Evolutionary conservation across 2,888 invertebrate species (phyloP), one percentile per base, ranked within the genome.

Genomic region (Elysia crispata): DNA sequence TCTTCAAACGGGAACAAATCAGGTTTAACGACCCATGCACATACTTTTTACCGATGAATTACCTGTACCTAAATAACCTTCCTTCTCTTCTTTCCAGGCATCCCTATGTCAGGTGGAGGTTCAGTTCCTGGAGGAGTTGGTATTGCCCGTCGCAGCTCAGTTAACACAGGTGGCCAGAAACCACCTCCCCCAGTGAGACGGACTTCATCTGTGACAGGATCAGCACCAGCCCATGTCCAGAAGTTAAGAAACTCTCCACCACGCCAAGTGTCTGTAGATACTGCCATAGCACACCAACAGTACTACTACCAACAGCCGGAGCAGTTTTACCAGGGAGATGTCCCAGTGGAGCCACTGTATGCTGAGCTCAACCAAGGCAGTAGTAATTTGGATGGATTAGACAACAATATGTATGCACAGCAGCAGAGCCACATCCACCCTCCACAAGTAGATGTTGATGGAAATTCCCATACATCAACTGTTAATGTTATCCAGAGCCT

Each of bases 171-270:
- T 20, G 41, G 41, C 41, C 81, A 85, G 0, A 90, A 89, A 77
- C 91, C 91, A n/a, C 90, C 90, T 0, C 90, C 91, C 20, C 91
- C 91, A 1, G 89, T 90, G 0, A 82, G 91, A 54, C 82, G 90
- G 13, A 87, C 88, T 3, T 88, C 90, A 13, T 90, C 90, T n/a
- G 88, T 90, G 23, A 86, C 87, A 15, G 85, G 85, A 33, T 81
- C 85, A 6, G 84, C 87, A n/a, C 85, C 88, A 1, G 74, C 85
- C 69, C 84, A 85, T 50, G 75, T 86, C 25, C 86, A 86, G 80
- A 87, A 86, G 67, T 73, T 82, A n/a, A 82, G 86, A 28, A 77
- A 82, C n/a, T 87, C 88, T 8, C 86, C 87, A 1, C 86, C 86
- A 0, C 83, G 84, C 23, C 87, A 87, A 50, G 81, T 83, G 15